Percentiles rank a stretch among this genome's conserved stretches.
phyloP scores from a whole-genome alignment of 2,888 invertebrate genomes.

The Choristoneura rosaceana region DNA sequence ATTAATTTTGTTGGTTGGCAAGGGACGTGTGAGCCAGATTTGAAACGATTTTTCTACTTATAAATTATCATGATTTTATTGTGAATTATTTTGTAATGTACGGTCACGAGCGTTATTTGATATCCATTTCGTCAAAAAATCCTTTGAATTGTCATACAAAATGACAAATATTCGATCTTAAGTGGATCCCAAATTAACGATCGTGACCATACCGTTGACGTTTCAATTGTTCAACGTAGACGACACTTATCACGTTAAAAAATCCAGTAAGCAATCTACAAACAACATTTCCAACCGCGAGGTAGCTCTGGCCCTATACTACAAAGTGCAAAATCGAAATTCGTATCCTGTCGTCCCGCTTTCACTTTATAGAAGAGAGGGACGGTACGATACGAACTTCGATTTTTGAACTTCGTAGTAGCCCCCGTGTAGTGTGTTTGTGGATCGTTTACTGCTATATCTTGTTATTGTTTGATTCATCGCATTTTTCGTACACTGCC shows the following conservation, averaged over 20 bases:
- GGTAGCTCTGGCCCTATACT: no score
- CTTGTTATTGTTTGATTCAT: slow-evolving; percentile 10
- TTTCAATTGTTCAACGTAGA: background rate
- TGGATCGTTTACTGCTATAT: background rate
- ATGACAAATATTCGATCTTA: no score
- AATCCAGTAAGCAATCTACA: background rate
- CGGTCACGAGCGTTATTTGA: no score
- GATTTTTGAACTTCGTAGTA: no score
- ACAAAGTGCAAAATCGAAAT: no score
- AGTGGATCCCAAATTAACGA: no score
- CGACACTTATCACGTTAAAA: background rate
- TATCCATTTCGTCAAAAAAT: no score
- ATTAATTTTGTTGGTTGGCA: slow-evolving; percentile 1
- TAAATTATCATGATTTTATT: slow-evolving; percentile 17
- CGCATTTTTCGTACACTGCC: slow-evolving; percentile 42
- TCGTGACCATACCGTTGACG: background rate
- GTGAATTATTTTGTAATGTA: background rate
- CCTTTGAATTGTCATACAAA: no score
- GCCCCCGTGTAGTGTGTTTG: background rate
- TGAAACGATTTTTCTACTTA: background rate
- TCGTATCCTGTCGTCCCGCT: no score
- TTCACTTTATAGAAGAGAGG: no score
- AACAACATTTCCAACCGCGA: background rate
- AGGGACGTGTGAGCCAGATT: slow-evolving; percentile 1
- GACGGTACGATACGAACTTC: no score